Base-by-base conservation (phyloP, 2,113 vertebrate genomes). In the Menura novaehollandiae region DNA sequence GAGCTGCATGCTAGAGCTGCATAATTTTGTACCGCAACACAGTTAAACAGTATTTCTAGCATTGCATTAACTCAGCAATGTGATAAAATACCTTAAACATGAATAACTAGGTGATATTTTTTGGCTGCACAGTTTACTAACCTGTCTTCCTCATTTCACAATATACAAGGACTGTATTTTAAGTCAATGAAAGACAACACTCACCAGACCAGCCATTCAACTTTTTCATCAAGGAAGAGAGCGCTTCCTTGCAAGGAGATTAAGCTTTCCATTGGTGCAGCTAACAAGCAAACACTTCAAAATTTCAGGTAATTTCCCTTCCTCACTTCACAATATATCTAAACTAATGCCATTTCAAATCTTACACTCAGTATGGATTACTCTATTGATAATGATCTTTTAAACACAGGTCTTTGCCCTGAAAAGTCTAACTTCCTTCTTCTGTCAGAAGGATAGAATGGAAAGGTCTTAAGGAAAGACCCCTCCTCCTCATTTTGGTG, bases 161-260 rank as follows among this genome's bases (percentile, higher is more conserved):
- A 46, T 13, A 46, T 7, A 37, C 14, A 87, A 93, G 5, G 19
- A 81, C 13, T 9, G 8, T 32, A 68, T 87, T 82, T 81, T 59
- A 93, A 76, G 46, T 32, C 73, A 91, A 19, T 51, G 71, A 90
- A 89, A 85, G 46, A 67, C 8, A 95, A 69, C 44, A 97, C 96
- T 97, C 84, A 96, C 96, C 97, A 97, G 71, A 96, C 46, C 39
- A 96, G 71, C 96, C 96, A 97, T 43, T 89, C 88, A 59, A 95
- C 68, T 56, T 95, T 86, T 86, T 97, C 89, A 63, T 95, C 68
- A 5, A 97, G 89, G 89, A 97, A 92, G 16, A 95, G 56, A 6
- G 88, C 39, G n/a, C 72, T 93, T 91, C 89, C 76, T 96, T 81
- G 92, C 56, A 97, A 83, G 21, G 95, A 90, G 32, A 97, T 89